Conservation (phyloP, 1,140 invertebrate genomes). For the Drosophila mauritiana region DNA sequence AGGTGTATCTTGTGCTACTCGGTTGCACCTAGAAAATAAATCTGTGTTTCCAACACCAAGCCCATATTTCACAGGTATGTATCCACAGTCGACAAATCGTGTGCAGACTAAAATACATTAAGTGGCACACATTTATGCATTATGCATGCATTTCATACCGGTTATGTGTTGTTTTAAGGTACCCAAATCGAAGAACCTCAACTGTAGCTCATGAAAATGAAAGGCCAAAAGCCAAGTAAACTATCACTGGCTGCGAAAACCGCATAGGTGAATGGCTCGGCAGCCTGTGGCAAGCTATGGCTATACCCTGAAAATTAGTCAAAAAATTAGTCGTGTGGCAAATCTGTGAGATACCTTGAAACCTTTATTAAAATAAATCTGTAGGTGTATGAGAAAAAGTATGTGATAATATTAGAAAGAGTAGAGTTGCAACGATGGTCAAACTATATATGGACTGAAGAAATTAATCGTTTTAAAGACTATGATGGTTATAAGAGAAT, state of each 20-base stretch:
- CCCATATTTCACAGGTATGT: conserved; percentile 7
- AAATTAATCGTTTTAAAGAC: conserved; percentile 3
- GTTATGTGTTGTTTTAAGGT: conserved; percentile 42
- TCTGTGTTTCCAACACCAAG: not conserved
- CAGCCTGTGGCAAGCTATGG: conserved; percentile 26
- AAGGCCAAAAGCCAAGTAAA: conserved; percentile 69
- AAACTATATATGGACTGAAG: not conserved
- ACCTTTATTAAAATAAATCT: not conserved
- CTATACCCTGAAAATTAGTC: conserved; percentile 3
- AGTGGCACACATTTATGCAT: conserved; percentile 56
- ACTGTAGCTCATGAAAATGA: conserved; percentile 70
- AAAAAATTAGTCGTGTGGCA: not conserved
- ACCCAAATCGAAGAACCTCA: conserved; percentile 52
- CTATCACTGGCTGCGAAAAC: conserved; percentile 36
- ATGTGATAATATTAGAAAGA: not conserved
- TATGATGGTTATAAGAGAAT: conserved; percentile 3
- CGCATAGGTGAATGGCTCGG: conserved; percentile 28
- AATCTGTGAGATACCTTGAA: not conserved
- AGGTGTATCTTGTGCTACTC: conserved; percentile 14
- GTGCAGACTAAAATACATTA: conserved; percentile 43
- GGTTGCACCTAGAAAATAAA: conserved; percentile 44
- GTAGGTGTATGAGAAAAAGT: not conserved
- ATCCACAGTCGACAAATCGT: conserved; percentile 6
- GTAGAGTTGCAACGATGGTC: not conserved
- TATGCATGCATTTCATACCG: conserved; percentile 53